Conservation (phyloP, 2,797 vertebrate genomes). For the Parauchenoglanis punctatus region DNA sequence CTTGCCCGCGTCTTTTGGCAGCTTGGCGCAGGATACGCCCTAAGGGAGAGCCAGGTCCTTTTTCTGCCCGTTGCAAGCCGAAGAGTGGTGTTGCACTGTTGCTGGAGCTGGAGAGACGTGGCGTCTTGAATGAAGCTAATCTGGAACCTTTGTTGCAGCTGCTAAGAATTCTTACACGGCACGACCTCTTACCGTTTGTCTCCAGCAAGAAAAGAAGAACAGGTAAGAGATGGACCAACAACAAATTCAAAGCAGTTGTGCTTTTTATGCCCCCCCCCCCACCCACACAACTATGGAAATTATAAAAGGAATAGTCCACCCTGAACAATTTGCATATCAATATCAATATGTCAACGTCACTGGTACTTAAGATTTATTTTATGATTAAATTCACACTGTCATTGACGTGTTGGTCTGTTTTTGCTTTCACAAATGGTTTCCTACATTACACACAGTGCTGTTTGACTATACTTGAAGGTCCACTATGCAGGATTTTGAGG, state of each 20-base stretch:
- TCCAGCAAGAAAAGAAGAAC: constrained; percentile 82
- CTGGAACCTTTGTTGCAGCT: constrained; percentile 83
- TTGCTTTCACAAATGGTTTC: background rate
- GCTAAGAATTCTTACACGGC: constrained; percentile 85
- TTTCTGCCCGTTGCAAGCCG: constrained; percentile 64
- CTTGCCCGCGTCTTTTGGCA: constrained; percentile 69
- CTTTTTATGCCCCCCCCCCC: background rate
- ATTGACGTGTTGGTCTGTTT: background rate
- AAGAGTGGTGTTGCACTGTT: constrained; percentile 83
- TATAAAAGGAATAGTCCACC: background rate
- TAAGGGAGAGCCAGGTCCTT: constrained; percentile 46
- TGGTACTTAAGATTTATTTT: background rate
- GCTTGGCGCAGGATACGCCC: constrained; percentile 71
- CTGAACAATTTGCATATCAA: background rate
- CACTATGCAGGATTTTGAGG: no score
- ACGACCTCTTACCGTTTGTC: constrained; percentile 86
- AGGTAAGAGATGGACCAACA: constrained; percentile 70
- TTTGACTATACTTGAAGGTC: background rate
- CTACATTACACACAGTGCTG: background rate
- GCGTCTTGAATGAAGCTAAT: constrained; percentile 82
- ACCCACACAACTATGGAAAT: background rate
- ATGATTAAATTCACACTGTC: background rate
- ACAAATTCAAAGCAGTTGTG: background rate
- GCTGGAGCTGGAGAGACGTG: constrained; percentile 83
- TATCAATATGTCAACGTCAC: background rate